phyloP scores from a whole-genome alignment of 2,113 vertebrate genomes.

The Thryonomys swinderianus region DNA sequence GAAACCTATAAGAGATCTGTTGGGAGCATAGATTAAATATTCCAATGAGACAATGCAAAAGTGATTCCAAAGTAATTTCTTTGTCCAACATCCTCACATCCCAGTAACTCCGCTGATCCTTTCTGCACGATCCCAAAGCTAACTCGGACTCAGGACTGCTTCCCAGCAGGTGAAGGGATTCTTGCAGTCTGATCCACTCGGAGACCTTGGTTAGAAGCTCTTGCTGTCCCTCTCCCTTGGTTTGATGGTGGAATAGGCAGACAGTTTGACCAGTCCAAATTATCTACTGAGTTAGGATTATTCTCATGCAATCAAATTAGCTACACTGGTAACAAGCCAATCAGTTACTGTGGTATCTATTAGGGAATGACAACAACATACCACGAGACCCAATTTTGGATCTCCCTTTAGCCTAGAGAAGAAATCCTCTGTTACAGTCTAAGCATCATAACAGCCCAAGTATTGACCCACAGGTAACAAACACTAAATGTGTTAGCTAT shows the following conservation, averaged over 20 bases:
- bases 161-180: background rate
- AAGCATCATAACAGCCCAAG: background rate
- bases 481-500: background rate
- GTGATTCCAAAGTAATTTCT: background rate
- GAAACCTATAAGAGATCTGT: background rate
- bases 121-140: background rate
- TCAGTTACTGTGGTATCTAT: background rate
- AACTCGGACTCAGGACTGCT: background rate
- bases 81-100: background rate
- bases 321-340: background rate
- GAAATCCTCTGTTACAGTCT: background rate
- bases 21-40: background rate
- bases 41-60: background rate
- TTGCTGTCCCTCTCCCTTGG: background rate
- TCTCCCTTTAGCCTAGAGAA: background rate
- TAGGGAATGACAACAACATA: background rate
- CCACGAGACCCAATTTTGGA: background rate
- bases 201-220: background rate
- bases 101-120: background rate
- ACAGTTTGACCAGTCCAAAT: background rate
- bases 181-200: background rate
- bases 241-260: background rate
- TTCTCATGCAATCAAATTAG: background rate
- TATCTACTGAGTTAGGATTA: background rate
- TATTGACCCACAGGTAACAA: background rate